Evolutionary conservation across 2,113 vertebrate genomes (phyloP), one percentile per base, ranked within the genome.

Genomic region (Indri indri): DNA sequence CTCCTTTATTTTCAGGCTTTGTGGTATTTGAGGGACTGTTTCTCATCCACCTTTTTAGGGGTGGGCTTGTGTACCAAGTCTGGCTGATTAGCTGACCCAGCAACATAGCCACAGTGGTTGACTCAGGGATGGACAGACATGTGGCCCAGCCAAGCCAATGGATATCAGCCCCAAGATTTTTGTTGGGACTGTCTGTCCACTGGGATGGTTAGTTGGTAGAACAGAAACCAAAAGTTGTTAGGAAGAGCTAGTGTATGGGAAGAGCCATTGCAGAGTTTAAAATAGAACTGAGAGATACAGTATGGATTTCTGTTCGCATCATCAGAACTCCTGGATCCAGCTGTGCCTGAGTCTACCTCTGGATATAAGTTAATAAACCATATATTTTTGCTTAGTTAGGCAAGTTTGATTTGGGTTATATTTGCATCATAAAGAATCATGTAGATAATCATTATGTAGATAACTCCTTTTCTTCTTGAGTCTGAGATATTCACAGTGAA

Each of bases 321-420:
- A 2, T 61, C 27, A n/a, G 54, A 87, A 20, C 17, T 50, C 59
- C 65, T 65, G 63, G 47, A 50, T 87, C 88, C 34, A 82, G 66
- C 81, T 50, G 59, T 76, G 59, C 68, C 74, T 83, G 66, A 88
- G 87, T 91, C 88, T 61, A 59, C 68, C 68, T 23, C 68, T 83
- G 52, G 40, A 37, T 61, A 27, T 91, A 83, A 76, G 50, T 87
- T 74, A 90, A 59, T n/a, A 86, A 81, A 37, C 30, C 37, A 47
- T 85, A 27, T 25, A 63, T 63, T 63, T 63, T 63, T 63, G 59
- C 25, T 63, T 63, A 27, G 59, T 77, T 71, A 77, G n/a, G n/a
- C 10, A 71, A 70, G 13, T 96, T 90, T 71, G 76, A 91, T 88
- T 94, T 71, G 42, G 27, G 5, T 77, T 96, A 76, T 25, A 65